Conservation (phyloP, 1,140 invertebrate genomes). For the Diprion similis region DNA sequence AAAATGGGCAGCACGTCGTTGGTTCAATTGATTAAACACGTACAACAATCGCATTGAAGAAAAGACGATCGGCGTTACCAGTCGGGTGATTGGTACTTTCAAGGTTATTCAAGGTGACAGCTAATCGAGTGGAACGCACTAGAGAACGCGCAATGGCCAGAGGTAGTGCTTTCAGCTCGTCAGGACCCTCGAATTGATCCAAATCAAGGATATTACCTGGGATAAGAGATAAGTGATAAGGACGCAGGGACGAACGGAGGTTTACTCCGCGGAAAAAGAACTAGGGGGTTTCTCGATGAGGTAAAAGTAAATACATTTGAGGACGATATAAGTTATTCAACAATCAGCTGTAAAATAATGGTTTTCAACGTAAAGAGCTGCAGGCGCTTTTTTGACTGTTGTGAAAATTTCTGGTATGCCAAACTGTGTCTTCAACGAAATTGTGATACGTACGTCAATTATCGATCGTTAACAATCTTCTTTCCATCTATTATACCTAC, state of each 20-base stretch:
- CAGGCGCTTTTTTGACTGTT: background rate
- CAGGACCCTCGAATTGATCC: constrained; percentile 2
- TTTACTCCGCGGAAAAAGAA: background rate
- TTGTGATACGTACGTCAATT: background rate
- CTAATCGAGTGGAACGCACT: background rate
- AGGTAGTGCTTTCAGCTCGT: background rate
- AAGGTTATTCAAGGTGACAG: constrained; percentile 3
- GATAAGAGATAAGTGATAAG: constrained; percentile 2
- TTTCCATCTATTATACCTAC: background rate
- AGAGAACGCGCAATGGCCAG: background rate
- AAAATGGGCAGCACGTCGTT: background rate
- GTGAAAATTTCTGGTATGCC: background rate
- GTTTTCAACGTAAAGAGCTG: too few species aligned
- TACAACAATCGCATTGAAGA: background rate
- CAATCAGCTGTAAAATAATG: too few species aligned
- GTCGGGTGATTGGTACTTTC: constrained; percentile 1
- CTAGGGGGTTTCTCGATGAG: background rate
- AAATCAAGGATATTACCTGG: constrained; percentile 3
- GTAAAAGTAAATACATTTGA: background rate
- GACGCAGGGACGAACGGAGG: background rate
- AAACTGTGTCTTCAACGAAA: background rate
- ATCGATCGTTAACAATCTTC: background rate
- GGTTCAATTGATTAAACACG: background rate
- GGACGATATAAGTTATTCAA: too few species aligned
- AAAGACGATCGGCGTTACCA: background rate